Evolutionary conservation across 2,797 vertebrate species (phyloP), one percentile per base, ranked within the genome.

Genomic region (Morus bassanus): DNA sequence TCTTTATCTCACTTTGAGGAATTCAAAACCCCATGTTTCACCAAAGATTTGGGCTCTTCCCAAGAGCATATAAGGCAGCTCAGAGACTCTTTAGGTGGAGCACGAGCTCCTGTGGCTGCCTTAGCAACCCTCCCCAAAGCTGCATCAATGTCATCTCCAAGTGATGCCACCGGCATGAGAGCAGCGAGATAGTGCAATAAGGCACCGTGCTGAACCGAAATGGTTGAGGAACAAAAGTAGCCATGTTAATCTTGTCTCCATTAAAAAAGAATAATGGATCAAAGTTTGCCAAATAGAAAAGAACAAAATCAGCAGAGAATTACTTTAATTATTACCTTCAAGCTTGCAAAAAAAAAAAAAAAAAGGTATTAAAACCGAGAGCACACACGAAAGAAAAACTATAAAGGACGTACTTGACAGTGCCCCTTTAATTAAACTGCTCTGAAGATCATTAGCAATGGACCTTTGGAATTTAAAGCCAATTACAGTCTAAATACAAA

Each of bases 311-410:
- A 97, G 93, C 63, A 91, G 97, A 97, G 92, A 96, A 97, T 96
- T 97, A 74, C 78, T 96, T 94, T 97, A 98, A 97, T 97, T 97
- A 97, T 95, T 96, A 97, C 95, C 96, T 97, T 94, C 93, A 59
- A 95, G 95, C 93, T 95, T 67, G 27, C 45, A 61, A 65, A 83
- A 91, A 93, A 76, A 53, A 48, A 35, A 41, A 41, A 27, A 76
- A 46, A 73, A 41, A 24, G 48, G 54, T 92, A 94, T 90, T 95
- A 69, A 87, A 94, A 70, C 92, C 6, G 7, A 94, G 94, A 95
- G 65, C 60, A 46, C 51, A 50, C 19, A 51, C 41, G 1, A 89
- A 91, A 95, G 74, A 91, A 91, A 95, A 96, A 96, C 95, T 93
- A 94, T 92, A 96, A 97, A 96, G 85, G 70, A 93, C 97, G 86